These are phyloP conservation scores for Geotrupes spiniger DNA, from an alignment of 2,888 invertebrate genomes.

Conservation along the genomic window DNA sequence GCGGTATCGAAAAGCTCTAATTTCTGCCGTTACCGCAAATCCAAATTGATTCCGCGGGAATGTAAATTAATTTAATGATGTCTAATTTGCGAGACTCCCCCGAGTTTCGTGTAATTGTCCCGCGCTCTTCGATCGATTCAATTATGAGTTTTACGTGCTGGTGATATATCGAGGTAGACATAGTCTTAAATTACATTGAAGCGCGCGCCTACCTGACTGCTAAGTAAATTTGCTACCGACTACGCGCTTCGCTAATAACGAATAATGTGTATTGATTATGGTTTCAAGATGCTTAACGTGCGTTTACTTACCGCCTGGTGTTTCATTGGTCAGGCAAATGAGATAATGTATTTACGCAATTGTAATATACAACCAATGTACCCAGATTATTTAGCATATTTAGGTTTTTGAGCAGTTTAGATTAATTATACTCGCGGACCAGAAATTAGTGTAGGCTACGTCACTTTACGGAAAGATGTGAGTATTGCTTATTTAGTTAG, in stretches of 20 bases:
- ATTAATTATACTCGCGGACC: no score
- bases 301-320: background rate
- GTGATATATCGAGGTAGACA: background rate
- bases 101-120: slow-evolving; percentile 13
- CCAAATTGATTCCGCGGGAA: slow-evolving; percentile 21
- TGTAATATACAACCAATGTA: no score
- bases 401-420: no score
- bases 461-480: no score
- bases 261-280: background rate
- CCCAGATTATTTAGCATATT: no score
- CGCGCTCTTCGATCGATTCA: slow-evolving; percentile 11
- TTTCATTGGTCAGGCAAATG: background rate
- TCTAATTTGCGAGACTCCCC: slow-evolving; percentile 22
- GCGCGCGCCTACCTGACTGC: background rate
- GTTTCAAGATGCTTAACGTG: background rate
- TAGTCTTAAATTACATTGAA: background rate
- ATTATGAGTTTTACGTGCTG: slow-evolving; percentile 8
- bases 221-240: slow-evolving; percentile 1
- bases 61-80: slow-evolving; percentile 24
- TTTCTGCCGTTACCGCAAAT: slow-evolving; percentile 11
- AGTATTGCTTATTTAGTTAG: no score
- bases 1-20: slow-evolving; percentile 8
- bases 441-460: no score
- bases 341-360: no score
- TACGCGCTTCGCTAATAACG: background rate